phyloP scores from a whole-genome alignment of 2,888 invertebrate genomes.

The Nemotelus nigrinus region DNA sequence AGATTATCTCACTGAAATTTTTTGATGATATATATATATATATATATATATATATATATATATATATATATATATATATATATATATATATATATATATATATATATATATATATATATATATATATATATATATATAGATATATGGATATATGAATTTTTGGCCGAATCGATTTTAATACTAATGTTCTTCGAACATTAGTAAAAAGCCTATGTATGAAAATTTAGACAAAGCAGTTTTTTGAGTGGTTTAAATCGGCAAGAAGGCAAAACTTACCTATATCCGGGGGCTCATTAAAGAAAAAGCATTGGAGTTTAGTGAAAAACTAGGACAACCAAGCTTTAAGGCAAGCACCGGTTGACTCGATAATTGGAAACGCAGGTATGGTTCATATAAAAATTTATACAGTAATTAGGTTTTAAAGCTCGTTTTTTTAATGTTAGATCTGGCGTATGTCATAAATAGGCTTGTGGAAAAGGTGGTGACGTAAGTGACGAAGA shows the following conservation, averaged over 20 bases:
- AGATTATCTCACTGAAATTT: no score
- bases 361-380: constrained; percentile 30
- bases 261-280: constrained; percentile 11
- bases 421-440: constrained; percentile 9
- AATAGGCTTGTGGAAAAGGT: constrained; percentile 10
- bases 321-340: constrained; percentile 10
- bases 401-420: background rate
- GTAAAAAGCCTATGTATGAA: constrained; percentile 28
- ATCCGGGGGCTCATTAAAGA: background rate
- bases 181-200: no score
- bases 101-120: no score
- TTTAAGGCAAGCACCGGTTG: constrained; percentile 23
- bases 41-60: no score
- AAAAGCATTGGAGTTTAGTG: constrained; percentile 22
- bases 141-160: no score
- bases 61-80: no score
- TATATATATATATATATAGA: no score
- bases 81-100: no score
- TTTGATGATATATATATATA: no score
- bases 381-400: constrained; percentile 17
- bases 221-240: constrained; percentile 27
- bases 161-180: no score
- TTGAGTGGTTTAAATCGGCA: constrained; percentile 24
- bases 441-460: constrained; percentile 8
- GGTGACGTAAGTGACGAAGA: constrained; percentile 28